Base-by-base conservation (phyloP, 2,113 vertebrate genomes). In the Neogobius melanostomus region DNA sequence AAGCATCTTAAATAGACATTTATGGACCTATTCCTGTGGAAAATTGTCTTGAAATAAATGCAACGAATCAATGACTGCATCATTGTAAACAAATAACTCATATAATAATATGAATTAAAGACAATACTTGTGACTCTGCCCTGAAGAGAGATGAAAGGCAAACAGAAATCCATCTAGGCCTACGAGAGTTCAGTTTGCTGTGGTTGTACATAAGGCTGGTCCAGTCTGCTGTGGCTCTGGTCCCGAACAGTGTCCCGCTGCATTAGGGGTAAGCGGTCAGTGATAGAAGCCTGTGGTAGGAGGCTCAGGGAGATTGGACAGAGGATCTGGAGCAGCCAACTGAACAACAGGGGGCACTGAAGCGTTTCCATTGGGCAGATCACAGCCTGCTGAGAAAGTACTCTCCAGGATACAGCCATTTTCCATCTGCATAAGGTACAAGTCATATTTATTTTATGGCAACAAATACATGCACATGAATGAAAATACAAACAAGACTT, bases 21-120 rank as follows among this genome's bases (percentile, higher is more conserved):
- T 51, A 42, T 59, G 51, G 59, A 77, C 56, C 46, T 56, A 66
- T 14, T 4, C 64, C 21, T 64, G 10, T 70, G n/a, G n/a, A 42
- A 51, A 11, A 63, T 69, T 68, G 56, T 61, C 49, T 64, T 56
- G 6, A 75, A 57, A 77, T 52, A 68, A 79, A 63, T 52, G 53
- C 60, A 65, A 21, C 67, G 49, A 68, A 69, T 62, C n/a, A 6
- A 72, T 79, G 49, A 89, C 87, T 84, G 86, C 86, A 85, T 90
- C 68, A 68, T 68, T 88, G 87, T 91, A 89, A 91, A 91, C 87
- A 87, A 87, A 85, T 75, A 77, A 90, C 85, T 87, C 77, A 17
- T 87, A 81, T 82, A 72, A 85, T 88, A 90, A 85, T 75, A 68
- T 66, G 70, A 85, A 64, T 75, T 64, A 69, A 80, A 76, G 53